These are phyloP conservation scores for Pinna nobilis DNA, from an alignment of 1,140 invertebrate species.

Conservation along the genomic window DNA sequence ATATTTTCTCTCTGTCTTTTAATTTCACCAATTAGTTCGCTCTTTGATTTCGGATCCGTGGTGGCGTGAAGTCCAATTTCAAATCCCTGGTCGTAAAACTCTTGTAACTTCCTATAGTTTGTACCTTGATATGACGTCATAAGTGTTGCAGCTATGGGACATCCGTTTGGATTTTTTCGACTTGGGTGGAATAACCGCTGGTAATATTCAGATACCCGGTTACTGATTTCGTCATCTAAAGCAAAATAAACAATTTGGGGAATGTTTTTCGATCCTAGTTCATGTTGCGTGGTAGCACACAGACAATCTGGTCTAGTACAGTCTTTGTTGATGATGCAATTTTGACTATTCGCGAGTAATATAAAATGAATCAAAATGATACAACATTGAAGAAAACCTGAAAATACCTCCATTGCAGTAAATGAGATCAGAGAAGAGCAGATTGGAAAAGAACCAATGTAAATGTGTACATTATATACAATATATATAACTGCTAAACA, in stretches of 20 bases:
- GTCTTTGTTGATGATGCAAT: too few relatives aligned
- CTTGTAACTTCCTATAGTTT: slow-evolving; percentile 87
- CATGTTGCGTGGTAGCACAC: slow-evolving; percentile 82
- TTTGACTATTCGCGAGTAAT: too few relatives aligned
- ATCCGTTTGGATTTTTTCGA: slow-evolving; percentile 87
- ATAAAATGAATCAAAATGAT: too few relatives aligned
- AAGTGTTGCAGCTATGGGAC: slow-evolving; percentile 85
- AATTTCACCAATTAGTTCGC: slow-evolving; percentile 22
- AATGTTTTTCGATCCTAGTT: slow-evolving; percentile 42
- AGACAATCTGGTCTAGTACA: slow-evolving; percentile 95
- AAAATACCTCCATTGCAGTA: too few relatives aligned
- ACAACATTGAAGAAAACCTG: too few relatives aligned
- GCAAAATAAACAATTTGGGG: slow-evolving; percentile 66
- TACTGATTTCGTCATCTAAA: slow-evolving; percentile 64
- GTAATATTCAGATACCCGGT: slow-evolving; percentile 56
- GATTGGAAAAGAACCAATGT: too few relatives aligned
- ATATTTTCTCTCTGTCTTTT: slow-evolving; percentile 37
- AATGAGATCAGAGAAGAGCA: too few relatives aligned
- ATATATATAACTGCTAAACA: too few relatives aligned
- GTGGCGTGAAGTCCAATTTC: slow-evolving; percentile 91
- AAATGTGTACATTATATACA: too few relatives aligned
- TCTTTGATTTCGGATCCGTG: slow-evolving; percentile 66
- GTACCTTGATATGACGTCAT: slow-evolving; percentile 87
- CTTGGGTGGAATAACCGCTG: slow-evolving; percentile 66
- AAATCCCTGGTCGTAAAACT: slow-evolving; percentile 87